Evolutionary conservation across 2,113 vertebrate genomes (phyloP), one percentile per base, ranked within the genome.

Genomic region (Vidua macroura): DNA sequence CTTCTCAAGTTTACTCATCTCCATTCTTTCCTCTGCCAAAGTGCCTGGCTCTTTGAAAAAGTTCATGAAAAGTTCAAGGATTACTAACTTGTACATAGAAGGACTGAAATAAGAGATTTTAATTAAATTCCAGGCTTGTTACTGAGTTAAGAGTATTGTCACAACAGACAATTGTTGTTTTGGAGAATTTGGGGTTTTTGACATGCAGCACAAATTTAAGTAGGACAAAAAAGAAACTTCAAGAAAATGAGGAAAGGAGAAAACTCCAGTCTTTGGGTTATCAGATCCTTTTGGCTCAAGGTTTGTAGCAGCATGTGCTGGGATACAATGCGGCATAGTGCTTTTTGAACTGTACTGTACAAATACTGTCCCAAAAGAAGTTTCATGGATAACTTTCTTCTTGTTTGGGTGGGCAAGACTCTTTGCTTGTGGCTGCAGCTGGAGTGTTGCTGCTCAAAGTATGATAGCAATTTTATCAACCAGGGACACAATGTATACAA

Each of bases 41-140:
- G n/a, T 48, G 12, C 19, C 33, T 67, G 33, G 19, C 24, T 83
- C 56, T 59, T 94, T 1, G 7, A n/a, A 68, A 84, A 80, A 83
- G 51, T 78, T 92, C 63, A 74, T 6, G 4, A 83, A 51, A 88
- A 70, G 63, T n/a, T 95, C 58, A 83, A 44, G 41, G 35, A 56
- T 55, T 79, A 25, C 37, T 69, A 74, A 10, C 16, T 87, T 80
- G 20, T 63, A 49, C 27, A 30, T 6, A 48, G 49, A 60, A 86
- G 39, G 49, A 70, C 48, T 46, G 48, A 88, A 95, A 86, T n/a
- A 77, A 62, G 72, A 85, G 7, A 70, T 83, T 93, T 93, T 78
- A 91, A 91, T 89, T 84, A 90, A 80, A 92, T 77, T 95, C 52
- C 78, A 86, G 59, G 28, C 25, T 85, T 83, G 16, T 69, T 77